Percentiles rank a stretch among this genome's conserved stretches.
Evolutionary conservation across 2,113 vertebrate genomes (phyloP).

Genomic region (Heloderma charlesbogerti): DNA sequence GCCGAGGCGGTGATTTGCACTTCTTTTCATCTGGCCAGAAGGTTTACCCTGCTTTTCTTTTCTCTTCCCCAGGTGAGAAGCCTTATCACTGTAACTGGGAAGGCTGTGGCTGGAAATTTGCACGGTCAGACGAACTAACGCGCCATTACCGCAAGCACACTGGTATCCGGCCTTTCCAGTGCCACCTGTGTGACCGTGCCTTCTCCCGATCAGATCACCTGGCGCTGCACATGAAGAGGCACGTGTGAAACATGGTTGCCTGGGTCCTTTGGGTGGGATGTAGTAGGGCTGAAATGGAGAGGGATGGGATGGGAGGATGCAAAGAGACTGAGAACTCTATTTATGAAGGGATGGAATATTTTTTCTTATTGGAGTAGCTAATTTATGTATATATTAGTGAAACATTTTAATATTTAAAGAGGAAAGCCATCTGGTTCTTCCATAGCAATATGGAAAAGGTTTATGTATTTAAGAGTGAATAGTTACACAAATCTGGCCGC

Average conservation of each 20-base stretch:
- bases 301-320: conserved; percentile 27
- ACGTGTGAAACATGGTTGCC: conserved; percentile 79
- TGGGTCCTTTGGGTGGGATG: not conserved
- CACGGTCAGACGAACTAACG: conserved; percentile 88
- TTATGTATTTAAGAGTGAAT: conserved; percentile 34
- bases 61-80: conserved; percentile 82
- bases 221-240: conserved; percentile 95
- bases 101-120: conserved; percentile 92
- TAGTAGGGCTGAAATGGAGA: not conserved
- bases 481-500: conserved; percentile 2
- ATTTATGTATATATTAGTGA: conserved; percentile 54
- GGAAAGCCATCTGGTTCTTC: not conserved
- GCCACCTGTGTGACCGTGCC: conserved; percentile 90
- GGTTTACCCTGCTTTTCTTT: conserved; percentile 13
- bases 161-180: conserved; percentile 90
- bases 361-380: conserved; percentile 57
- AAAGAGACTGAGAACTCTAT: conserved; percentile 46
- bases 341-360: conserved; percentile 45
- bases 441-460: not conserved
- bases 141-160: conserved; percentile 95
- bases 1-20: not conserved
- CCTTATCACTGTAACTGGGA: conserved; percentile 94
- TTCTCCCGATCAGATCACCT: conserved; percentile 92
- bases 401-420: conserved; percentile 77
- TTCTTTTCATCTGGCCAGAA: not conserved